Conservation (phyloP, 2,888 invertebrate genomes). For the Ectobius pallidus region DNA sequence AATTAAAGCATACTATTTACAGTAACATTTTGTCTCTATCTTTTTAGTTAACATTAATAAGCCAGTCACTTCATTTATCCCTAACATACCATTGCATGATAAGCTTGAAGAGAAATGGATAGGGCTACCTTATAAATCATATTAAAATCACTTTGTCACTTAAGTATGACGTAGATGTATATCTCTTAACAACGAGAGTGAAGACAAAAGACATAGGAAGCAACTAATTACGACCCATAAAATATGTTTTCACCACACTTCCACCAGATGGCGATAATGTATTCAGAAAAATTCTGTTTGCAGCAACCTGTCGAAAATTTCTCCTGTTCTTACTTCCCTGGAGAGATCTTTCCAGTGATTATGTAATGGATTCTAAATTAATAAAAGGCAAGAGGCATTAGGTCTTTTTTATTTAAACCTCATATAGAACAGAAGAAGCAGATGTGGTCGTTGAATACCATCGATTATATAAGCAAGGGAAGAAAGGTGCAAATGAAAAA, state of each 20-base stretch:
- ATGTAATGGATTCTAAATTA: background rate
- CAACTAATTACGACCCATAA: background rate
- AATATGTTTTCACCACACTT: background rate
- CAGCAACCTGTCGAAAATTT: background rate
- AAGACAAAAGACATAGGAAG: slow-evolving; percentile 8
- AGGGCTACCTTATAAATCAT: background rate
- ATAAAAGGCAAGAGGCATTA: background rate
- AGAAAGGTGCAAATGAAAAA: too few relatives aligned
- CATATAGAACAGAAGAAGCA: background rate
- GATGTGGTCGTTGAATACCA: too few relatives aligned
- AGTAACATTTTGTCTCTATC: too few relatives aligned
- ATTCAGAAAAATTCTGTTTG: background rate
- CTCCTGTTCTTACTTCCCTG: background rate
- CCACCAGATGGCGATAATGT: background rate
- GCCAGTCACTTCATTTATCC: too few relatives aligned
- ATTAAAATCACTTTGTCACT: background rate
- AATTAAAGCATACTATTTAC: too few relatives aligned
- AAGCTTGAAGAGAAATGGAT: too few relatives aligned
- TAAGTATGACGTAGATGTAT: background rate
- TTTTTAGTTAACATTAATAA: too few relatives aligned
- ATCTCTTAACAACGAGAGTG: background rate
- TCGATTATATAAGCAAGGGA: too few relatives aligned
- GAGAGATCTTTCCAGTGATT: slow-evolving; percentile 1
- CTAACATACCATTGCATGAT: too few relatives aligned
- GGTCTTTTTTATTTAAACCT: slow-evolving; percentile 6